Evolutionary conservation across 2,797 vertebrate genomes (phyloP), one percentile per base, ranked within the genome.

Genomic region (Dendrocincla tyrannina): DNA sequence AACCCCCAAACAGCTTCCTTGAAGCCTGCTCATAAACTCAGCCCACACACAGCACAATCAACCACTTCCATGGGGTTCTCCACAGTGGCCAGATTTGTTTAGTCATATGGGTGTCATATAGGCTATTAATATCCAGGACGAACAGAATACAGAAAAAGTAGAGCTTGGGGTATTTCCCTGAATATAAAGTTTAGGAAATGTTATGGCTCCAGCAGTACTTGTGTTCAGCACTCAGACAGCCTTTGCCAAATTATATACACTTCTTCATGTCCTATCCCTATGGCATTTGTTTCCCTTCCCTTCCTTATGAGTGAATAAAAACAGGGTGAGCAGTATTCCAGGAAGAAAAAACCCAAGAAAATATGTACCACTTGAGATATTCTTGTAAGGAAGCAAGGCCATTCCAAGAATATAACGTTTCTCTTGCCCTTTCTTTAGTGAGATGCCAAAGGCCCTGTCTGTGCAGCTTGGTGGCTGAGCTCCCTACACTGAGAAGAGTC

Each of bases 11-110:
- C 50, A 81, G 13, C n/a, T 92, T 94, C 82, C 78, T 93, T 1
- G 1, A 83, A 91, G 84, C 18, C 28, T 90, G 58, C 82, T 93
- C 32, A 14, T 91, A 94, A 95, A 92, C 24, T 84, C 53, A 67
- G 82, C 66, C 92, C 95, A 75, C 89, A 92, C 91, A 59, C 79
- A 95, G 69, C 17, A 46, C 62, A 84, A 42, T 37, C 18, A 62
- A 66, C 19, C 78, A 67, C 33, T 84, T 94, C 78, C 85, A 83
- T 1, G 5, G 50, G 20, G 58, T 83, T 62, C 58, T 89, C 53
- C 72, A 68, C 20, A 56, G 42, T 39, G 85, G 85, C 44, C 63
- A 53, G 47, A 27, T 94, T 79, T 95, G 85, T 80, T 94, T 85
- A 78, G 52, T 76, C 92, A 75, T 74, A 58, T 10, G 75, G 39